A percentile compares a stretch with the other conserved stretches of the same genome.
These are phyloP conservation scores for Drosophila bunnanda DNA, from an alignment of 2,888 invertebrate genomes.

Conservation along the genomic window DNA sequence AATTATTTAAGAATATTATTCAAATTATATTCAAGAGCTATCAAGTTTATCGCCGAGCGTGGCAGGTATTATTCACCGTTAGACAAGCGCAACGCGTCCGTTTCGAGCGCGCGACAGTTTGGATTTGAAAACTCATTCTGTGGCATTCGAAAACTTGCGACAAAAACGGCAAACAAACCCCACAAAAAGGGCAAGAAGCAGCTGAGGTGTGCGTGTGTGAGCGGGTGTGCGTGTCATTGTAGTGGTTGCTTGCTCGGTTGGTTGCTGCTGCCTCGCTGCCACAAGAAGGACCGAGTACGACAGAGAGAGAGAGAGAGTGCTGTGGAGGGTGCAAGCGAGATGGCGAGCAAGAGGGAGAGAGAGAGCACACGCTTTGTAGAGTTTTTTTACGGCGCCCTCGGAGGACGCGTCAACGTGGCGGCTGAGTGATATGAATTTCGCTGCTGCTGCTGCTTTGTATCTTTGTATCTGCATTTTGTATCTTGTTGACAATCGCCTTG, in stretches of 20 bases:
- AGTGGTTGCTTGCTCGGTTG: conserved; percentile 66
- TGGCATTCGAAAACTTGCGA: conserved; percentile 79
- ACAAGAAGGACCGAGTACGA: conserved; percentile 46
- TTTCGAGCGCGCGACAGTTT: conserved; percentile 80
- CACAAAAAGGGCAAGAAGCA: conserved; percentile 43
- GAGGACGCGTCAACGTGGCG: conserved; percentile 74
- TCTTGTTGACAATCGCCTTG: conserved; percentile 57
- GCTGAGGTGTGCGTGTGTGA: conserved; percentile 27
- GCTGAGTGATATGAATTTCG: conserved; percentile 70
- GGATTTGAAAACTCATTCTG: conserved; percentile 74
- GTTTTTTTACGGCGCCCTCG: conserved; percentile 63
- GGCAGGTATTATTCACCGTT: conserved; percentile 19
- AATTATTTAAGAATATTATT: not conserved
- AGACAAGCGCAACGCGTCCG: conserved; percentile 73
- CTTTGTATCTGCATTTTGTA: conserved; percentile 40
- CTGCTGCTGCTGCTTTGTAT: conserved; percentile 48
- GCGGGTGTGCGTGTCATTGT: conserved; percentile 53
- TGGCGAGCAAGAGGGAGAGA: conserved; percentile 12
- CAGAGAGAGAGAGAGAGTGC: conserved; percentile 9
- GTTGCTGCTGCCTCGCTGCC: conserved; percentile 30
- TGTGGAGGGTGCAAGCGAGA: conserved; percentile 26
- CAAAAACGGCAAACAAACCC: conserved; percentile 76
- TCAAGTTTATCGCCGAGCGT: not conserved
- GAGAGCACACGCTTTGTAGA: conserved; percentile 59
- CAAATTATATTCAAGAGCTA: not conserved